Evolutionary conservation across 2,888 invertebrate species (phyloP).

Genomic region (Lasioglossum oenotherae): DNA sequence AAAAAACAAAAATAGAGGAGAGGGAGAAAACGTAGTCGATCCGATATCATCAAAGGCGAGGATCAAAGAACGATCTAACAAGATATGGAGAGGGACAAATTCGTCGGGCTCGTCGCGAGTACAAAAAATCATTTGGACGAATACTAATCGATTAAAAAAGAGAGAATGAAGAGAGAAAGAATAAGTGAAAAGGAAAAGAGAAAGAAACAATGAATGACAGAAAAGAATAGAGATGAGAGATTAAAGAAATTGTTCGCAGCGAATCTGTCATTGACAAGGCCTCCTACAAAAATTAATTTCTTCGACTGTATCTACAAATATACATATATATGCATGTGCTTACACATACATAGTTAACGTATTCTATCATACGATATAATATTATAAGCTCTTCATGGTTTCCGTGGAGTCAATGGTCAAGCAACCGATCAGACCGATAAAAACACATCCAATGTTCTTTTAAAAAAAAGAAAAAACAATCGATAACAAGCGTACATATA

Average conservation of each 20-base stretch:
- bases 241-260: constrained; percentile 44
- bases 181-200: not conserved
- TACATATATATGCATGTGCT: constrained; percentile 25
- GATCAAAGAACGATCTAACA: not conserved
- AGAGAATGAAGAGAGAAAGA: not conserved
- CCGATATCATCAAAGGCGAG: constrained; percentile 7
- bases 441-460: not conserved
- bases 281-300: constrained; percentile 52
- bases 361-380: constrained; percentile 35
- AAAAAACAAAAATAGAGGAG: constrained; percentile 17
- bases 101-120: not conserved
- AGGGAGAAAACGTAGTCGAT: not conserved
- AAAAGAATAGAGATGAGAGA: not conserved
- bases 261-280: constrained; percentile 59
- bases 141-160: constrained; percentile 11
- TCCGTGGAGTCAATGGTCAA: constrained; percentile 31
- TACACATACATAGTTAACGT: constrained; percentile 20
- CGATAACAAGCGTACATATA: constrained; percentile 27
- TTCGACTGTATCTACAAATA: constrained; percentile 20
- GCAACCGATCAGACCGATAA: constrained; percentile 34
- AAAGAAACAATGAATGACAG: not conserved
- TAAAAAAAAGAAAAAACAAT: constrained; percentile 8
- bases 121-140: constrained; percentile 16
- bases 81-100: not conserved
- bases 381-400: constrained; percentile 47